Evolutionary conservation across 30 jellyfish, hydroid and myxozoan species (phyloP).

Genomic region (Turritopsis dohrnii): DNA sequence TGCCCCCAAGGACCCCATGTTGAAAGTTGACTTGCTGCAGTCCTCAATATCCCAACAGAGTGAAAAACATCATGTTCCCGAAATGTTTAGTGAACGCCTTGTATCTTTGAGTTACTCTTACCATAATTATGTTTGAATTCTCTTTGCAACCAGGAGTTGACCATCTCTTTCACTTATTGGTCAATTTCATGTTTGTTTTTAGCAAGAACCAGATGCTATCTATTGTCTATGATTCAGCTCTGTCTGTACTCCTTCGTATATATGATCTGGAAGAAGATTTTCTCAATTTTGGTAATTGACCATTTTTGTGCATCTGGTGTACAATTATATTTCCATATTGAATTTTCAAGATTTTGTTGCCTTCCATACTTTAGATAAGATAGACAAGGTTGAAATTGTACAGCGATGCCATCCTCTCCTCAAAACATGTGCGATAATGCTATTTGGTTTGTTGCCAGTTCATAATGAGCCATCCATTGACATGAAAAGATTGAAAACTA

Average conservation of each 20-base stretch:
- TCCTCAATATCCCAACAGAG: no score
- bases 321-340: not conserved
- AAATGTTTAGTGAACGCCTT: no score
- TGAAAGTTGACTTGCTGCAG: no score
- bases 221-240: not conserved
- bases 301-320: not conserved
- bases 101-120: no score
- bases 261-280: not conserved
- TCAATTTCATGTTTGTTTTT: not conserved
- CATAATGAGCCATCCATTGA: not conserved
- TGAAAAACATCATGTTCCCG: no score
- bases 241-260: not conserved
- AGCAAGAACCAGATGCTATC: not conserved
- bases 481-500: not conserved
- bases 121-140: no score
- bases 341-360: not conserved
- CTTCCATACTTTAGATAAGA: not conserved
- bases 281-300: not conserved
- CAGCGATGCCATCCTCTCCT: not conserved
- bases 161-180: not conserved
- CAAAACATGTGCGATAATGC: not conserved
- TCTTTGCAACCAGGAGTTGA: no score
- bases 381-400: not conserved
- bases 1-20: no score
- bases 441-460: not conserved